Evolutionary conservation across 2,797 vertebrate genomes (phyloP).

Genomic region (Halcyon leucocephala): DNA sequence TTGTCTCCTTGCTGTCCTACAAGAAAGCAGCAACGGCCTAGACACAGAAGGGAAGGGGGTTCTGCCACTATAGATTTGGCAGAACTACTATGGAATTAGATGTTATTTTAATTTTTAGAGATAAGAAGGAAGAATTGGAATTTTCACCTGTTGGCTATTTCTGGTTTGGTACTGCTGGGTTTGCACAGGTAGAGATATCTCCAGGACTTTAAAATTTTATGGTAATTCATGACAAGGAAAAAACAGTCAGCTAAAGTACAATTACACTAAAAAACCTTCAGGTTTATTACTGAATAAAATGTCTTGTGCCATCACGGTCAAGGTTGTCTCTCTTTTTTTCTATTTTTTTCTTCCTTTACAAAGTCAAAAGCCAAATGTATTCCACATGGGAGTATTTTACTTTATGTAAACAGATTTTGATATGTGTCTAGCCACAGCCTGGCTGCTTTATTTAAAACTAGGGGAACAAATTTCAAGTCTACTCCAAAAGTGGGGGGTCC

Average conservation of each 20-base stretch:
- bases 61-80: background rate
- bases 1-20: background rate
- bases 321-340: background rate
- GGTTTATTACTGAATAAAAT: background rate
- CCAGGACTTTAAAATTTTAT: background rate
- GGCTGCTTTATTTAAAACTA: background rate
- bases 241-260: background rate
- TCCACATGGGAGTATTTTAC: background rate
- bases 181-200: background rate
- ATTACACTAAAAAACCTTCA: background rate
- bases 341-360: background rate
- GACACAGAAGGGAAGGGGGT: background rate
- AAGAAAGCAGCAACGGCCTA: background rate
- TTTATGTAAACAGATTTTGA: background rate
- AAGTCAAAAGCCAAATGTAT: background rate
- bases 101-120: background rate
- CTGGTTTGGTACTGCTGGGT: background rate
- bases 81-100: background rate
- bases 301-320: background rate
- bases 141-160: background rate
- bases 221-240: background rate
- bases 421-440: background rate
- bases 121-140: background rate
- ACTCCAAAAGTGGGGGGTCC: background rate
- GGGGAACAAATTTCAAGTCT: background rate